Conservation (phyloP, 1,140 invertebrate species). For the Papilio dardanus region DNA sequence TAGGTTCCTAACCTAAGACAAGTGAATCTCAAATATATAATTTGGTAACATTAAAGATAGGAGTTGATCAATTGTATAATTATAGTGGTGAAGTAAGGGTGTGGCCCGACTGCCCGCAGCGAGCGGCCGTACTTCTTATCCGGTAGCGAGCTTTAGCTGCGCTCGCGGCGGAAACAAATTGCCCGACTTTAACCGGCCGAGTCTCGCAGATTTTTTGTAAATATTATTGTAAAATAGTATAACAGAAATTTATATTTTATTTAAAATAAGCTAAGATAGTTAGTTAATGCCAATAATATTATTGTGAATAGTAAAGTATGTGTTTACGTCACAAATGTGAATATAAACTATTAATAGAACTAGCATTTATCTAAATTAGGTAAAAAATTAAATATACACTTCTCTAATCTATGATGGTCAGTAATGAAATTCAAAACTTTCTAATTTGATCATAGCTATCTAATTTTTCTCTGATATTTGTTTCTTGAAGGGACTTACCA, state of each 20-base stretch:
- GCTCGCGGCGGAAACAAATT: slow-evolving; percentile 38
- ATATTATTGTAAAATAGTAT: neutral
- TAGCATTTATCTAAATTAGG: too few relatives aligned
- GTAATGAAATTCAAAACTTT: too few relatives aligned
- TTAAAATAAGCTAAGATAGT: too few relatives aligned
- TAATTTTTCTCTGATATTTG: too few relatives aligned
- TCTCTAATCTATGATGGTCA: too few relatives aligned
- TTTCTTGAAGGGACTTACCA: neutral
- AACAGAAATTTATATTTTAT: too few relatives aligned
- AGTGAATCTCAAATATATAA: slow-evolving; percentile 10
- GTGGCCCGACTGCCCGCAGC: slow-evolving; percentile 49
- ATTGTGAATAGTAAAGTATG: too few relatives aligned
- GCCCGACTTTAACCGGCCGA: neutral
- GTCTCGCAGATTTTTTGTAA: neutral
- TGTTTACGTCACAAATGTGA: too few relatives aligned
- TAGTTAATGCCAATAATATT: too few relatives aligned
- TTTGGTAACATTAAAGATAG: slow-evolving; percentile 17
- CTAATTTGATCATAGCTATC: too few relatives aligned
- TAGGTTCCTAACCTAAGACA: slow-evolving; percentile 38
- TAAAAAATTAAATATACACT: too few relatives aligned
- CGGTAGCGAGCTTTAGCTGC: slow-evolving; percentile 46
- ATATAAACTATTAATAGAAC: too few relatives aligned
- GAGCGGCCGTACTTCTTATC: slow-evolving; percentile 44
- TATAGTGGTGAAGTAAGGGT: slow-evolving; percentile 43
- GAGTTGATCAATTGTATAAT: slow-evolving; percentile 26